Base-by-base conservation (phyloP, 2,113 vertebrate species). In the Passer montanus region DNA sequence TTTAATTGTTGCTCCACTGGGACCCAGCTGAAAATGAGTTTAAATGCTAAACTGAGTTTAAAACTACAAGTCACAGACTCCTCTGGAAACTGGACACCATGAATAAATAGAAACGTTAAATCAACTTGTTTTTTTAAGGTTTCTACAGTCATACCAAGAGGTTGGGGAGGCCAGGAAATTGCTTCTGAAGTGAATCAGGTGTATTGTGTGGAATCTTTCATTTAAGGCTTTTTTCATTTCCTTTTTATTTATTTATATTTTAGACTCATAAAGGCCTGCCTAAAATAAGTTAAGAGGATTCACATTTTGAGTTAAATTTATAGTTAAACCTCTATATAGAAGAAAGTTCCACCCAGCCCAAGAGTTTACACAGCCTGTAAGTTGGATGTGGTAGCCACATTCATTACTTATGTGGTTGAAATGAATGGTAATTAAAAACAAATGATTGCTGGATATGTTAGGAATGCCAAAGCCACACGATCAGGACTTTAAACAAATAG, bases 31-130 rank as follows among this genome's bases (percentile, higher is more conserved):
- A 98, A 98, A 98, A 98, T 98, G 96, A 98, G 97, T 96, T 97
- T 97, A 98, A 98, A 98, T 98, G 94, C 97, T 98, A 97, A 98
- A 97, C 89, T 98, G 96, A 97, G 96, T 98, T 98, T 97, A 95
- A 98, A 98, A 97, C 95, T 97, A 92, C 97, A 95, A 93, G 93
- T 91, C 92, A 93, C 94, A 96, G 93, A 86, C 96, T 97, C 69
- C 94, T 97, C 84, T 98, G 96, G 98, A 98, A 98, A 98, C 46
- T 82, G 95, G 95, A 98, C 90, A 98, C 97, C 96, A 28, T 93
- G 92, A 97, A 97, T 98, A 98, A 98, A 98, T 97, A 98, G 97
- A 98, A 97, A 96, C 83, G 15, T 97, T 97, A 97, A 97, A 97
- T 97, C 96, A 96, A 82, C 91, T 95, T 98, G 96, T 97, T 98